These are phyloP conservation scores for Sebastes kiyomatsui DNA, from an alignment of 2,797 vertebrate genomes.

Conservation along the genomic window DNA sequence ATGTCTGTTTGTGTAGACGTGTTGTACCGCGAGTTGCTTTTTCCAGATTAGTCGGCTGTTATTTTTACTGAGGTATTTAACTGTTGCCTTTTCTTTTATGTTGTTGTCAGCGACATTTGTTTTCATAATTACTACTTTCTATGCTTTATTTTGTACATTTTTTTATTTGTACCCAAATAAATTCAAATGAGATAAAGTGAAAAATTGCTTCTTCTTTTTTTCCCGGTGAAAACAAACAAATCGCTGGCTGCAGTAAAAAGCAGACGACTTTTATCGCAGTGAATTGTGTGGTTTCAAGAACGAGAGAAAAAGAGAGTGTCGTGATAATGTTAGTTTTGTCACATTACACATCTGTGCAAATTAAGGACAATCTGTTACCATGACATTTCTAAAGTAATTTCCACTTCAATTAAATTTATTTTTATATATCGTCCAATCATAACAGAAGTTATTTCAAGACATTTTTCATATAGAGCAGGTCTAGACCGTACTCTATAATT, in stretches of 20 bases:
- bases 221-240: background rate
- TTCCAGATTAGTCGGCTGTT: constrained; percentile 46
- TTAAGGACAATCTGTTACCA: background rate
- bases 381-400: background rate
- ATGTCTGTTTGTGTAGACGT: constrained; percentile 43
- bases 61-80: constrained; percentile 68
- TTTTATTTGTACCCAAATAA: constrained; percentile 84
- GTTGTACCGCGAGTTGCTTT: constrained; percentile 36
- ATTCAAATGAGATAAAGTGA: constrained; percentile 56
- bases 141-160: constrained; percentile 84
- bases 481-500: no score
- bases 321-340: background rate
- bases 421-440: no score
- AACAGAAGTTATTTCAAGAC: no score
- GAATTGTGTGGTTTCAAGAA: background rate
- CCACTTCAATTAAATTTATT: no score
- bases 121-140: constrained; percentile 81
- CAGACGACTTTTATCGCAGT: background rate
- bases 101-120: constrained; percentile 62
- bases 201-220: background rate
- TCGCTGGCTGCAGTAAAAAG: background rate
- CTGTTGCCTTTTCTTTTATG: constrained; percentile 76
- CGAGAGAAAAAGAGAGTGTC: background rate
- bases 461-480: no score
- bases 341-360: background rate